These are phyloP conservation scores for Eublepharis macularius DNA, from an alignment of 2,113 vertebrate species.

Conservation along the genomic window DNA sequence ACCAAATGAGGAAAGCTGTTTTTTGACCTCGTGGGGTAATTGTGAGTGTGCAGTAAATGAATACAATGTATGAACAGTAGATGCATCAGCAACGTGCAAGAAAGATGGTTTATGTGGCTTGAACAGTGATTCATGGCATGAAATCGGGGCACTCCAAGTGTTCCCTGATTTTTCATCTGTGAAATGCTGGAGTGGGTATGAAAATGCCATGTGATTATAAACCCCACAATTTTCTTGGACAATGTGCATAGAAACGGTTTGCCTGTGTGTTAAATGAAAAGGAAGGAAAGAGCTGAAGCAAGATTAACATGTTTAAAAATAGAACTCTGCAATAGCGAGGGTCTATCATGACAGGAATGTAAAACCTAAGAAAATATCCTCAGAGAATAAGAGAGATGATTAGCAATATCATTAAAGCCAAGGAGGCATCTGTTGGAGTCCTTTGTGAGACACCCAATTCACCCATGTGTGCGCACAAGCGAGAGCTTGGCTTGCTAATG, in stretches of 20 bases:
- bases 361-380: constrained; percentile 65
- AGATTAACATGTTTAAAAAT: constrained; percentile 57
- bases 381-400: constrained; percentile 67
- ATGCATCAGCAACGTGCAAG: too few relatives aligned
- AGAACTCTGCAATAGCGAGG: constrained; percentile 53
- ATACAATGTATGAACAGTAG: too few relatives aligned
- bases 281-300: neutral
- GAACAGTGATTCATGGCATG: too few relatives aligned
- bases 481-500: constrained; percentile 56
- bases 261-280: neutral
- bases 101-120: too few relatives aligned
- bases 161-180: too few relatives aligned
- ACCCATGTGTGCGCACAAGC: constrained; percentile 39
- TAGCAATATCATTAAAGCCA: constrained; percentile 70
- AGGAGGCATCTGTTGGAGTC: constrained; percentile 63
- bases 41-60: too few relatives aligned
- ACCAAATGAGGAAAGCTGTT: too few relatives aligned
- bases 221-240: neutral
- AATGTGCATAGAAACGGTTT: neutral
- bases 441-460: constrained; percentile 61
- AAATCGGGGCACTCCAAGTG: too few relatives aligned
- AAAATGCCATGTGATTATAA: neutral
- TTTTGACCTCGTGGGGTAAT: too few relatives aligned
- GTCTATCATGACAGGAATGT: constrained; percentile 60
- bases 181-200: too few relatives aligned